A percentile compares a stretch with the other conserved stretches of the same genome.
phyloP scores from a whole-genome alignment of 2,797 vertebrate genomes.

The Eutrigla gurnardus region DNA sequence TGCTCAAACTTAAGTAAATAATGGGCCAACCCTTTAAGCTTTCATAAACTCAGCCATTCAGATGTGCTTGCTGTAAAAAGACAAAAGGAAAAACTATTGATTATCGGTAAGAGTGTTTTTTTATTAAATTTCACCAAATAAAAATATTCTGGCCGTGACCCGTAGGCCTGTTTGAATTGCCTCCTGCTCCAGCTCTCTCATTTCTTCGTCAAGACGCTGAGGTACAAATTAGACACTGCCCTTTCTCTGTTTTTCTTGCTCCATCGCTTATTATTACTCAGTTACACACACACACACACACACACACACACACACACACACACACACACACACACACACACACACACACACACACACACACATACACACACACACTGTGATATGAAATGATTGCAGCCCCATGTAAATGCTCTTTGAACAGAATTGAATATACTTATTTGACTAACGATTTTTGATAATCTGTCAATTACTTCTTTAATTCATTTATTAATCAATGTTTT shows the following conservation, averaged over 20 bases:
- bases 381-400: slow-evolving; percentile 17
- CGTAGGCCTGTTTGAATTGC: slow-evolving; percentile 42
- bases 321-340: neutral
- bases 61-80: slow-evolving; percentile 9
- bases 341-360: no score
- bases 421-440: neutral
- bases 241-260: slow-evolving; percentile 7
- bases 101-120: slow-evolving; percentile 24
- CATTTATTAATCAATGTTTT: no score
- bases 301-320: neutral
- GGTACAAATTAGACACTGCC: slow-evolving; percentile 54
- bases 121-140: slow-evolving; percentile 26
- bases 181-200: slow-evolving; percentile 42
- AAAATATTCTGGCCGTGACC: slow-evolving; percentile 30
- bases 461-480: no score
- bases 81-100: neutral
- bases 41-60: slow-evolving; percentile 4
- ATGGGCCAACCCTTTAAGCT: neutral
- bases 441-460: no score
- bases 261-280: slow-evolving; percentile 20
- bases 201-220: slow-evolving; percentile 40
- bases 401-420: slow-evolving; percentile 6
- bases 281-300: neutral
- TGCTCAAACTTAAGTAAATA: slow-evolving; percentile 19
- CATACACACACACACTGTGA: neutral